Base-by-base conservation (phyloP, 2,113 vertebrate genomes). In the Petaurus breviceps region DNA sequence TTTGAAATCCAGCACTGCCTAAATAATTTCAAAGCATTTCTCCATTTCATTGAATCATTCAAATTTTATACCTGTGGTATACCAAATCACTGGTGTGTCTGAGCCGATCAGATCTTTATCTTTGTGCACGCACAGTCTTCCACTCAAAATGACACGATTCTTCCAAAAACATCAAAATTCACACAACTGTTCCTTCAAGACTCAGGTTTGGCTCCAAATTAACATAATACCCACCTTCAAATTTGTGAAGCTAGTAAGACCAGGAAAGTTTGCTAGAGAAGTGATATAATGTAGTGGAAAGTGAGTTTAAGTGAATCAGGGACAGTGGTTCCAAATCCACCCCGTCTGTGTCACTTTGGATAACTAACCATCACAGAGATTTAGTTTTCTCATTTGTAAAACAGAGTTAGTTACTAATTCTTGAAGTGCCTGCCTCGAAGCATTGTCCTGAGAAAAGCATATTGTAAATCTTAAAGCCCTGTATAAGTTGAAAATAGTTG, bases 261-360 rank as follows among this genome's bases (percentile, higher is more conserved):
- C 23, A 68, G 61, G 61, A n/a, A 55, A 46, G 46, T 26, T 0
- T 28, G 3, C n/a, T 5, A 1, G 12, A 0, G 31, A 54, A 55
- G 28, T 3, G 8, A 26, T 8, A 19, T 19, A 0, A 23, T 16
- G 31, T 10, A 0, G 0, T 51, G 12, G 31, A 90, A 50, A 37
- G 16, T 14, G 8, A 19, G 14, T 37, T n/a, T 6, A 84, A 22
- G 16, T 43, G 37, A 84, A 19, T 84, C n/a, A 23, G 6, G 19
- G 5, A 43, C n/a, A 84, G 6, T 2, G 14, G n/a, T n/a, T 43
- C n/a, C 43, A 84, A 68, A 43, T 84, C 6, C 5, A 43, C 43
- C n/a, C 68, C n/a, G n/a, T 22, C 68, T 77, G n/a, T 22, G 37
- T 84, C n/a, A 23, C 68, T 84, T 43, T 84, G 68, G 7, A 22